Evolutionary conservation across 2,113 vertebrate species (phyloP).

Genomic region (Hippoglossus stenolepis): DNA sequence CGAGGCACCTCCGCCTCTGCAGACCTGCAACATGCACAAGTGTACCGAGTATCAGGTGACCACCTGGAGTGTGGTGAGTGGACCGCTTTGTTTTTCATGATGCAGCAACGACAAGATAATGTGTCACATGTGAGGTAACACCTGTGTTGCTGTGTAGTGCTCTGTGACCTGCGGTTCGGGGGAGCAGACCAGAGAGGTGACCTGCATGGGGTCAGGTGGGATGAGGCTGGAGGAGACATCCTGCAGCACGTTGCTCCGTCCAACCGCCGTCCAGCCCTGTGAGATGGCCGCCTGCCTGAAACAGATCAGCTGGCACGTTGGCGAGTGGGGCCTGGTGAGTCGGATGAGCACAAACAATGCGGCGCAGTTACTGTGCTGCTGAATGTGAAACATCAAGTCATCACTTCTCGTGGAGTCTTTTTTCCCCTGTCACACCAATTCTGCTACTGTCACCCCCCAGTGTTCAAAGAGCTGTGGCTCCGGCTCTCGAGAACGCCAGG

Average conservation of each 20-base stretch:
- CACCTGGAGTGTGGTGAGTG: constrained; percentile 88
- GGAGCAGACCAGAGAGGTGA: constrained; percentile 86
- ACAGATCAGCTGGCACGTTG: constrained; percentile 87
- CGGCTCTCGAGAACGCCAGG: constrained; percentile 89
- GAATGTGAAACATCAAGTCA: background rate
- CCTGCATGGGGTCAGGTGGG: constrained; percentile 82
- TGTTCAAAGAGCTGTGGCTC: constrained; percentile 91
- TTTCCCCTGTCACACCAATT: background rate
- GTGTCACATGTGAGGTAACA: no score
- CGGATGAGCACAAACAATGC: background rate
- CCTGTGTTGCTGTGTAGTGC: constrained; percentile 81
- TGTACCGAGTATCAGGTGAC: constrained; percentile 84
- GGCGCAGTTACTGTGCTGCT: background rate
- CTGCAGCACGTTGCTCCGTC: constrained; percentile 83
- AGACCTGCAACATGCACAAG: constrained; percentile 87
- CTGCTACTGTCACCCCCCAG: constrained; percentile 66
- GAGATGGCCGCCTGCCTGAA: constrained; percentile 77
- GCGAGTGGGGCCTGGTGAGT: constrained; percentile 93
- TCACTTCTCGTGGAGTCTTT: background rate
- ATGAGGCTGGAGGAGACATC: constrained; percentile 78
- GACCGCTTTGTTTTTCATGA: no score
- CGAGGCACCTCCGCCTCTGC: constrained; percentile 83
- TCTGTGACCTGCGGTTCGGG: constrained; percentile 91
- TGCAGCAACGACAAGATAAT: no score
- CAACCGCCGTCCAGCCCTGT: constrained; percentile 80